Percentiles rank a stretch among this genome's conserved stretches.
Conservation (phyloP, 2,797 vertebrate species). For the Muraenolepis orangiensis region DNA sequence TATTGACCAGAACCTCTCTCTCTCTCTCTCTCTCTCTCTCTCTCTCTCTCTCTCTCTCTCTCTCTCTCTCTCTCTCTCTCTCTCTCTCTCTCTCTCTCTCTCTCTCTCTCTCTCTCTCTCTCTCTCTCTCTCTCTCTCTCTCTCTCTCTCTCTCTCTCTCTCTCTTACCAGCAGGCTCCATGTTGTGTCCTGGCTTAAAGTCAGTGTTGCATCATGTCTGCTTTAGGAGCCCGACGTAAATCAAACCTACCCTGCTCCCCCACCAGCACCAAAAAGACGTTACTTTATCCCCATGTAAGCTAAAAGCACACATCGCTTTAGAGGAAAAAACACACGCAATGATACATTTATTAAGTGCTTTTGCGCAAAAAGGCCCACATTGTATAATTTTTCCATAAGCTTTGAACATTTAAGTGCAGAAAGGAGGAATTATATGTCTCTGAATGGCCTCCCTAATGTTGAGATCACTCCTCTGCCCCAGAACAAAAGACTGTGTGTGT, state of each 20-base stretch:
- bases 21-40: too few species aligned
- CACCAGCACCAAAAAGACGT: slow-evolving; percentile 18
- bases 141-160: too few species aligned
- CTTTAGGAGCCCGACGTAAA: slow-evolving; percentile 28
- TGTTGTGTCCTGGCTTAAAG: slow-evolving; percentile 46
- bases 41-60: too few species aligned
- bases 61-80: too few species aligned
- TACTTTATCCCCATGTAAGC: slow-evolving; percentile 55
- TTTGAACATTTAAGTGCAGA: slow-evolving; percentile 71
- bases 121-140: too few species aligned
- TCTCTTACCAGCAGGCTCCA: too few species aligned
- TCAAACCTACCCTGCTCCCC: too few species aligned
- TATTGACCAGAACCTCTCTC: slow-evolving; percentile 69
- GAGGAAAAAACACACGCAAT: slow-evolving; percentile 59
- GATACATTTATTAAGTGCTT: slow-evolving; percentile 72
- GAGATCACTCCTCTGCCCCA: slow-evolving; percentile 67
- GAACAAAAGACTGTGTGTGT: slow-evolving; percentile 81
- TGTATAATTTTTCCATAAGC: slow-evolving; percentile 82
- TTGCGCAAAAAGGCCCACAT: slow-evolving; percentile 59
- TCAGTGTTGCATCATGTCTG: slow-evolving; percentile 64
- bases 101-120: too few species aligned
- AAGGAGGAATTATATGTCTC: slow-evolving; percentile 72
- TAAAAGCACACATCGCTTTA: slow-evolving; percentile 65
- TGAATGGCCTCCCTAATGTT: slow-evolving; percentile 75
- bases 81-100: too few species aligned